Conservation (phyloP, 2,888 invertebrate species). For the Pristionchus arcanus region DNA sequence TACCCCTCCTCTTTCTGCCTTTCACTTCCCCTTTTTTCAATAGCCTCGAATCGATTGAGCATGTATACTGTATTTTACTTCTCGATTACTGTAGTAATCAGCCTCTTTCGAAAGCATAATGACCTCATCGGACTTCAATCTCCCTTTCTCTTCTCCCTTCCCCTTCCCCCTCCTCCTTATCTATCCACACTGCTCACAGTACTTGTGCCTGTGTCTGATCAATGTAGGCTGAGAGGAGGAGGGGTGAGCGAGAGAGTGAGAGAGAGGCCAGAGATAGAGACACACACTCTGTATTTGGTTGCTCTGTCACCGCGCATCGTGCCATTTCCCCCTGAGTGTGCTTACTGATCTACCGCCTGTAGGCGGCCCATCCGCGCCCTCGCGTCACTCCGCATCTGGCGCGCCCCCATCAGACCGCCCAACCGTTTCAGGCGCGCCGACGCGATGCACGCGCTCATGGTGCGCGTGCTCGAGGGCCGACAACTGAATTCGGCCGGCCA, state of each 20-base stretch:
- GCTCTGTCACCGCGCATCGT: constrained; percentile 18
- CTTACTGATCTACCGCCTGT: background rate
- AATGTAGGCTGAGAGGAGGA: constrained; percentile 30
- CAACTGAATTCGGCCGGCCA: constrained; percentile 93
- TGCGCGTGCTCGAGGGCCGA: constrained; percentile 91
- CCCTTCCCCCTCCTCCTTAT: background rate
- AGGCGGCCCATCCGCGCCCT: background rate
- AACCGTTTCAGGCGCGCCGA: background rate
- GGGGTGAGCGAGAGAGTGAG: background rate
- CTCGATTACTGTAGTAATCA: background rate
- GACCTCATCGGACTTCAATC: constrained; percentile 8
- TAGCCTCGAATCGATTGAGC: constrained; percentile 1
- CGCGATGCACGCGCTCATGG: constrained; percentile 91
- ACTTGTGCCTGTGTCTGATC: constrained; percentile 39
- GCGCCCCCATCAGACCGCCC: background rate
- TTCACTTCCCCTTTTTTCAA: constrained; percentile 2
- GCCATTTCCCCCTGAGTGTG: background rate
- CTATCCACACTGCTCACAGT: background rate
- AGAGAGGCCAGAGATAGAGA: background rate
- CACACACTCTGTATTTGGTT: background rate
- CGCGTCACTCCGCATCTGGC: background rate
- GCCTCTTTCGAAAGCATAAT: constrained; percentile 21
- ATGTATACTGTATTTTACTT: background rate
- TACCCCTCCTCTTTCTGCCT: constrained; percentile 2
- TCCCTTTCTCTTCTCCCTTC: background rate